A percentile compares a stretch with the other conserved stretches of the same genome.
phyloP scores from a whole-genome alignment of 2,797 vertebrate species.

The Rhabdophis nuchalis region DNA sequence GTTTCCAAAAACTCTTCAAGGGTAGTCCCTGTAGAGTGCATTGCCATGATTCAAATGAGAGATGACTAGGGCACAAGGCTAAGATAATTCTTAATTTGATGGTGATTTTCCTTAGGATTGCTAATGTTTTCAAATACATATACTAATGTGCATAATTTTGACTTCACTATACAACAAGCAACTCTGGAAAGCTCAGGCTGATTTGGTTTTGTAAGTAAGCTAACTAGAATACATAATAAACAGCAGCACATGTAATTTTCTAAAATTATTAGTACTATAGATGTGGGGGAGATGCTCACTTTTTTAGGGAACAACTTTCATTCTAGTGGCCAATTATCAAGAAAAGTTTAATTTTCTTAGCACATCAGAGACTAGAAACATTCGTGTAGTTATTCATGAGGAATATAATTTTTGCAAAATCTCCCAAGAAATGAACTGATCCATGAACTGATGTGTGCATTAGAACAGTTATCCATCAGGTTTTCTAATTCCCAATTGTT shows the following conservation, averaged over 20 bases:
- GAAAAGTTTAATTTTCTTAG: not conserved
- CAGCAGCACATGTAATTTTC: not conserved
- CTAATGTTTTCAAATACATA: not conserved
- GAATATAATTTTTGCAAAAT: not conserved
- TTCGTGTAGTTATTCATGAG: not conserved
- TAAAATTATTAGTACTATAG: not conserved
- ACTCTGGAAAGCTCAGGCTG: not conserved
- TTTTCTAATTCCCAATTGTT: not conserved
- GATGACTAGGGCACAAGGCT: not conserved
- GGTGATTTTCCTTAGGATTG: not conserved
- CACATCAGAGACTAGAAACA: not conserved
- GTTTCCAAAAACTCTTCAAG: not conserved
- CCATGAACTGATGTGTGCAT: not conserved
- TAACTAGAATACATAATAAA: not conserved
- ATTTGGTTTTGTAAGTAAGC: not conserved
- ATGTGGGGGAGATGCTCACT: not conserved
- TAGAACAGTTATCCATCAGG: not conserved
- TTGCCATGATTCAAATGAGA: not conserved
- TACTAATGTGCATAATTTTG: not conserved
- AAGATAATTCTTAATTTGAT: conserved; percentile 4
- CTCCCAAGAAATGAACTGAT: not conserved
- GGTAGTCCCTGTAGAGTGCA: not conserved
- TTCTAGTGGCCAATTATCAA: not conserved
- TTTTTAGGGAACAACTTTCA: not conserved
- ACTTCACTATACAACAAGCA: not conserved